Conservation (phyloP, 2,113 vertebrate genomes). For the Halcyon malimbica region DNA sequence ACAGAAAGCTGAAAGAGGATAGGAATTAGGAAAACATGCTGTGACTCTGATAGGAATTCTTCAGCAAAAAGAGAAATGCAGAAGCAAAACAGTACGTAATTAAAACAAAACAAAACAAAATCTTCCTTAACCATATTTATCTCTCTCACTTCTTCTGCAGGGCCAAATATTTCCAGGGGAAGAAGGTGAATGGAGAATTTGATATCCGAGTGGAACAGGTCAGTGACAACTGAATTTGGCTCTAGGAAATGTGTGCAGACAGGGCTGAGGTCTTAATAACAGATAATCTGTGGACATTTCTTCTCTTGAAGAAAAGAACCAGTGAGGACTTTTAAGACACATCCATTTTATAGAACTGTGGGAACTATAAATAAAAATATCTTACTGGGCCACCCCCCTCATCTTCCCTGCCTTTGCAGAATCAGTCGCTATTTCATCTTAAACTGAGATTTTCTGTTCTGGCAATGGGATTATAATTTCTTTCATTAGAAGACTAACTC, state of each 20-base stretch:
- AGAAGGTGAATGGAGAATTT: slow-evolving; percentile 91
- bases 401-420: not conserved
- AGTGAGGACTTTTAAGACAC: not conserved
- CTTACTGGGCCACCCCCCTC: not conserved
- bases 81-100: not conserved
- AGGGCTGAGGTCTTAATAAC: not conserved
- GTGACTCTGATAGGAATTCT: not conserved
- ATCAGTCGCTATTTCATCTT: not conserved
- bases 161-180: slow-evolving; percentile 93
- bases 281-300: not conserved
- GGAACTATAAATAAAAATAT: not conserved
- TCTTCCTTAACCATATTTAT: not conserved
- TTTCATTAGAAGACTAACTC: not conserved
- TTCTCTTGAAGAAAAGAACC: not conserved
- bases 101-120: not conserved
- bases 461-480: not conserved
- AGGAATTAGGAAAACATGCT: slow-evolving; percentile 12
- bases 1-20: slow-evolving; percentile 6
- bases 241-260: not conserved
- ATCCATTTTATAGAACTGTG: not conserved
- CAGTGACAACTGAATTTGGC: slow-evolving; percentile 33
- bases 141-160: slow-evolving; percentile 70
- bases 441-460: not conserved
- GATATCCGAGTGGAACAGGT: slow-evolving; percentile 98
- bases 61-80: not conserved